Conservation (phyloP, 2,888 invertebrate species). For the Epinotia brunnichana region DNA sequence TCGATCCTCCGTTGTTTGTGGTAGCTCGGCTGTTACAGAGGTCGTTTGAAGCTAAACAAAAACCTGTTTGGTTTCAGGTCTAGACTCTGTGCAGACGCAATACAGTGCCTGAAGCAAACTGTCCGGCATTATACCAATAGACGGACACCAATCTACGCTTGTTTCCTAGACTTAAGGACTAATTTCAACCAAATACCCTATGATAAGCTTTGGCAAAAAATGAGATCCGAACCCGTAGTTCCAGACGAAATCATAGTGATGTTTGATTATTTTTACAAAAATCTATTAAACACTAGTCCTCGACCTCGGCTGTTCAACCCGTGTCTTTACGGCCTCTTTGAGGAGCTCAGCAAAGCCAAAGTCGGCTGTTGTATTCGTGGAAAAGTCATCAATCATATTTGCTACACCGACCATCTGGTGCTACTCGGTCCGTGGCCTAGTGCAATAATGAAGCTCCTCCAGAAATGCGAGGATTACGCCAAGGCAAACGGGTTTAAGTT, state of each 20-base stretch:
- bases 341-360: constrained; percentile 15
- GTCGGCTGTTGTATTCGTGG: constrained; percentile 26
- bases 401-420: constrained; percentile 17
- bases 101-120: constrained; percentile 24
- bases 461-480: constrained; percentile 27
- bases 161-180: constrained; percentile 12
- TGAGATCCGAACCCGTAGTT: constrained; percentile 15
- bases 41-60: constrained; percentile 12
- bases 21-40: not conserved
- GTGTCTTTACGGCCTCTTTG: constrained; percentile 14
- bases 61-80: constrained; percentile 32
- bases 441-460: constrained; percentile 21
- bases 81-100: constrained; percentile 22
- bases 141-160: constrained; percentile 21
- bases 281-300: constrained; percentile 12
- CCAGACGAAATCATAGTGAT: constrained; percentile 25
- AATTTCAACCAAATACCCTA: constrained; percentile 25
- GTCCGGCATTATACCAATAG: constrained; percentile 24
- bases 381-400: constrained; percentile 21
- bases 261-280: constrained; percentile 26
- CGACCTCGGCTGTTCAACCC: constrained; percentile 22
- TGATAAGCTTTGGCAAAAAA: constrained; percentile 25
- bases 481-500: constrained; percentile 21
- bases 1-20: not conserved
- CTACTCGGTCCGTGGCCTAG: constrained; percentile 25